Conservation (phyloP, 2,113 vertebrate species). For the Bos javanicus region DNA sequence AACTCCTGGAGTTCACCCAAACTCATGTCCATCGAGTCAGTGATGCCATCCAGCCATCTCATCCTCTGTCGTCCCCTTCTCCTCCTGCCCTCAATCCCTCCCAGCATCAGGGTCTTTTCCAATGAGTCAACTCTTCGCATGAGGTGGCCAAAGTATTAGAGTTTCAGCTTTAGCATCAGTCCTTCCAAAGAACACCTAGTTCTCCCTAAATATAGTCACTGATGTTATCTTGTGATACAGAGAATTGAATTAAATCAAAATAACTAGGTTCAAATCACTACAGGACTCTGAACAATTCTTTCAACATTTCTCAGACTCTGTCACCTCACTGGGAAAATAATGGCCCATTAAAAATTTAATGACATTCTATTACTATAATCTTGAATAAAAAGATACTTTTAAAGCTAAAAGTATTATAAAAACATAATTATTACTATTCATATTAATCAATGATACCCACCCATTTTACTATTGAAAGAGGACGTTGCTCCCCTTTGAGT, state of each 20-base stretch:
- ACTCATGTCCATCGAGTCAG: rapidly evolving
- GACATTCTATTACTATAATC: neutral
- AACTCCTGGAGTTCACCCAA: no score
- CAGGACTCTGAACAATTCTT: neutral
- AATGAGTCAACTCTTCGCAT: no score
- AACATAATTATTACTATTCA: neutral
- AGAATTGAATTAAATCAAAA: neutral
- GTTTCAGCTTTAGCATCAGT: no score
- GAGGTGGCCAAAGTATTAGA: no score
- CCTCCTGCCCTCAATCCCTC: no score
- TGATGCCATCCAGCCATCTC: no score
- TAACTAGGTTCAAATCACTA: neutral
- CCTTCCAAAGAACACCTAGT: neutral
- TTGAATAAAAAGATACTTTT: neutral
- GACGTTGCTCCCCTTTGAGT: neutral
- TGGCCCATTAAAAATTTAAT: neutral
- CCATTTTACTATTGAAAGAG: neutral
- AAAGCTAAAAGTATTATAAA: neutral
- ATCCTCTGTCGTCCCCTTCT: no score
- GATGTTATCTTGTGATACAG: neutral
- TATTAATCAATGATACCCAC: neutral
- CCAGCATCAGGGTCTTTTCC: no score
- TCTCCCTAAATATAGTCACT: neutral
- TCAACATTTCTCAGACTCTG: neutral
- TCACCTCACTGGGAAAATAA: neutral